These are phyloP conservation scores for Volucella inanis DNA, from an alignment of 2,888 invertebrate species.

Conservation along the genomic window DNA sequence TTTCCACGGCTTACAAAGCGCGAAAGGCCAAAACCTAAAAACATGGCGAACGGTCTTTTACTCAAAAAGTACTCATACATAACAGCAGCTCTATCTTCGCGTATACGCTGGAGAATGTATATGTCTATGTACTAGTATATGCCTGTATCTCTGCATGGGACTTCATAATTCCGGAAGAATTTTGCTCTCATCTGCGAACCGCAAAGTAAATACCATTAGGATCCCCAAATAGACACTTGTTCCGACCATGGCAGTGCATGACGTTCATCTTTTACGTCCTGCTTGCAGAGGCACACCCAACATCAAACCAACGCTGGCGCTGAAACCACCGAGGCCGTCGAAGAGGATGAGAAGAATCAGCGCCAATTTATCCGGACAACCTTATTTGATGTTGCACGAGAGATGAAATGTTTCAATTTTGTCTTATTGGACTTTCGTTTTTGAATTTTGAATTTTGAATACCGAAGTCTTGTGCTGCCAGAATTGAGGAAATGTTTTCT, in stretches of 20 bases:
- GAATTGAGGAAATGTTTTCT: too few species aligned
- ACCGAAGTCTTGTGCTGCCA: neutral
- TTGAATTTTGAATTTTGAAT: conserved; percentile 30
- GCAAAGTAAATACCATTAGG: conserved; percentile 61
- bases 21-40: conserved; percentile 25
- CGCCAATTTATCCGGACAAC: conserved; percentile 17
- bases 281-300: conserved; percentile 4
- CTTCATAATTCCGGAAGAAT: conserved; percentile 51
- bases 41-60: neutral
- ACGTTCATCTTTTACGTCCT: conserved; percentile 26
- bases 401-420: conserved; percentile 54
- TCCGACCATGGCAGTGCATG: conserved; percentile 24
- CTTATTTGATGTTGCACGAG: conserved; percentile 43
- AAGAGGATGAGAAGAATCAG: too few species aligned
- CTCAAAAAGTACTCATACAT: neutral
- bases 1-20: conserved; percentile 11
- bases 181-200: conserved; percentile 36
- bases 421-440: conserved; percentile 28
- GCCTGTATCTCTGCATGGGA: conserved; percentile 15
- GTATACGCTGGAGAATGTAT: neutral
- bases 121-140: neutral
- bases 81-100: neutral
- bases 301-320: neutral
- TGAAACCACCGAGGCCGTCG: too few species aligned
- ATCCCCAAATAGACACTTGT: conserved; percentile 58